Evolutionary conservation across 2,888 invertebrate species (phyloP), one percentile per base, ranked within the genome.

Genomic region (Folsomia candida): DNA sequence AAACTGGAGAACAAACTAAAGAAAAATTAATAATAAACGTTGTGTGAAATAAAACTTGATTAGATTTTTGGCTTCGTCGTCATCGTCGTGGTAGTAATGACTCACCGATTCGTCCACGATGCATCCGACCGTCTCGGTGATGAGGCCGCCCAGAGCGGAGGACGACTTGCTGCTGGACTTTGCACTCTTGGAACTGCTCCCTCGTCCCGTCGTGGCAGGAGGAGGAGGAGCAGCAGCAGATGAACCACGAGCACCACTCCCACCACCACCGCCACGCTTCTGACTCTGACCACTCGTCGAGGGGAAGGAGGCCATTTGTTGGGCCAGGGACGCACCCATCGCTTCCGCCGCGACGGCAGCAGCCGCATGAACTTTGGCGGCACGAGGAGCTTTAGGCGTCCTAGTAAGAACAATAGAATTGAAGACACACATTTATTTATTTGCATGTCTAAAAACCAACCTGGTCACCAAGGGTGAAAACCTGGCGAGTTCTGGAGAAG

Each of bases 391-490:
- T 66, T 76, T 78, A 9, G 74, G 76, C 37, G 76, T 73, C 67
- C 76, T 73, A 62, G 18, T 57, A 59, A 51, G 37, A 1, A 37
- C 22, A 22, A n/a, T n/a, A n/a, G n/a, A n/a, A n/a, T n/a, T n/a
- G n/a, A n/a, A n/a, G n/a, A n/a, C n/a, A n/a, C n/a, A n/a, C n/a
- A n/a, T n/a, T n/a, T n/a, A n/a, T n/a, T n/a, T n/a, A n/a, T n/a
- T n/a, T n/a, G n/a, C n/a, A n/a, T n/a, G n/a, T n/a, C n/a, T n/a
- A n/a, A 28, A 47, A 26, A 28, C 51, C 26, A 67, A 77, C 77
- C 77, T 72, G 24, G 92, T 92, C 51, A 93, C 90, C 71, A 93
- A 83, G 26, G 93, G 91, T 9, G 92, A 90, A 81, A 93, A 92
- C 82, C 91, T 89, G 14, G 92, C 93, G 75, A 93, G 83, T 81